Base-by-base conservation (phyloP, 2,113 vertebrate species). In the Pachycephala philippinensis region DNA sequence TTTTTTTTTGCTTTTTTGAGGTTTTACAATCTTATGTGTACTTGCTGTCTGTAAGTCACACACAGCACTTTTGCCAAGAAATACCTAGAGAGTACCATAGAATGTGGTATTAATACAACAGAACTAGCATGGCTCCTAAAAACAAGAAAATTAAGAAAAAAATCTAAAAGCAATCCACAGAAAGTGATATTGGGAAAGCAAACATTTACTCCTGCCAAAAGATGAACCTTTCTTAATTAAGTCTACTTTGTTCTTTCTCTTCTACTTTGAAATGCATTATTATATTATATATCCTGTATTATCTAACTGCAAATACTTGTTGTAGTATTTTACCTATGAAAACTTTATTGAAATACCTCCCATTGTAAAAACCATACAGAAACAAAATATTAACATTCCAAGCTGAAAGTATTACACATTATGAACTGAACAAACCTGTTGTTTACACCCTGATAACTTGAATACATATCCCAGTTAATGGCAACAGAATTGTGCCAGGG, bases 401-500 rank as follows among this genome's bases (percentile, higher is more conserved):
- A 75, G 28, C 17, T 27, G 30, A 74, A 89, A 44, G 1, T 0
- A 1, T 53, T 49, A 31, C 3, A 8, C 3, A 5, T 57, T 65
- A 57, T 20, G 26, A 70, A 63, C 12, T 33, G 39, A 77, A 70
- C 3, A 70, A 57, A 57, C 17, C 28, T 72, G 13, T 49, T n/a
- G 11, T 68, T 94, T 80, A 61, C 26, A 44, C 8, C 17, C 21
- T 24, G 49, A 18, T 27, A 60, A 15, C 15, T 91, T 61, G 45
- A 5, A 27, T 23, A 31, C 3, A 0, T 10, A 5, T 72, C 33
- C 9, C 18, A 28, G 11, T 37, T 47, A 59, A 50, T 0, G 0
- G 23, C 22, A 60, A 17, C 2, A n/a, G 44, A 49, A 9, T 63
- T 77, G 56, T 31, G 56, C 2, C 21, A 54, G 26, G 12, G 13